A percentile compares a stretch with the other conserved stretches of the same genome.
phyloP scores from a whole-genome alignment of 2,113 vertebrate species.

The Eurystomus gularis region DNA sequence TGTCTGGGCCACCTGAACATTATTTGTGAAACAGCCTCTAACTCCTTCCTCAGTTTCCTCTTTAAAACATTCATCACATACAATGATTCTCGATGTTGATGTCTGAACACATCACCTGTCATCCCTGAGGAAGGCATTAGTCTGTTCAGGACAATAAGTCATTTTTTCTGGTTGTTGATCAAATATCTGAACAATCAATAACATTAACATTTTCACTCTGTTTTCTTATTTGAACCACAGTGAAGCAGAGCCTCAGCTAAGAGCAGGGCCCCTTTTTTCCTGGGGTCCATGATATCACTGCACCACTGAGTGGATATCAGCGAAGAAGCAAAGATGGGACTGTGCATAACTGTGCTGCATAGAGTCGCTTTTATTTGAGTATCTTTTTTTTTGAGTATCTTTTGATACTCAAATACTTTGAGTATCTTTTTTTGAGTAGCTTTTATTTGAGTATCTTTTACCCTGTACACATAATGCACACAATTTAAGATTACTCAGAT shows the following conservation, averaged over 20 bases:
- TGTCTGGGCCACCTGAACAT: background rate
- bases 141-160: background rate
- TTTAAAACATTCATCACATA: background rate
- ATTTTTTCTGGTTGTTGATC: background rate
- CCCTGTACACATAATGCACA: background rate
- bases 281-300: background rate
- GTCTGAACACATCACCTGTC: background rate
- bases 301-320: background rate
- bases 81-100: fast-evolving
- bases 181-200: background rate
- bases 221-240: background rate
- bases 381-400: no score
- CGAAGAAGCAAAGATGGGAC: background rate
- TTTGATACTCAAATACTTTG: no score
- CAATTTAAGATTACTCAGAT: background rate
- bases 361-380: background rate
- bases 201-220: background rate
- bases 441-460: background rate
- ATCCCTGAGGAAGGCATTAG: background rate
- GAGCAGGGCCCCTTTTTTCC: background rate
- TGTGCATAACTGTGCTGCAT: background rate
- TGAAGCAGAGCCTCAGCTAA: background rate
- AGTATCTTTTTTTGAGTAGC: no score
- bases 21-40: background rate
- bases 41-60: background rate